Evolutionary conservation across 2,888 invertebrate genomes (phyloP), one percentile per base, ranked within the genome.

Genomic region (Caprella mutica): DNA sequence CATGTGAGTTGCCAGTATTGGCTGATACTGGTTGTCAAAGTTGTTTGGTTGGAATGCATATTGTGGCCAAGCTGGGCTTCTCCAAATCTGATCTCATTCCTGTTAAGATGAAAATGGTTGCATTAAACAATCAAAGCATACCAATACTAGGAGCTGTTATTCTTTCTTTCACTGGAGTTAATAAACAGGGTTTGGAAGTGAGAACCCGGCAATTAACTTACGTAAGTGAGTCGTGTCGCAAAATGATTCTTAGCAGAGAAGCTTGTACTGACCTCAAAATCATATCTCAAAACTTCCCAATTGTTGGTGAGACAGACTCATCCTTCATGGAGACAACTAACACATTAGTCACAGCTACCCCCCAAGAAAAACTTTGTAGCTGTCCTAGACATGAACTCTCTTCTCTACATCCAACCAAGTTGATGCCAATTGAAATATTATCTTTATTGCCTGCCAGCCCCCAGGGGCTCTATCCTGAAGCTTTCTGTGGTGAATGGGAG

Each of bases 191-290:
- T n/a, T 12, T n/a, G 8, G 19, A 27, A 14, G 6, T 46, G 12
- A 24, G 19, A 5, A 33, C 52, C 6, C 26, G 43, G 6, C 52
- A 56, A 29, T 5, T 56, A 19, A 43, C 27, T 14, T 52, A 57
- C 19, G 24, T 57, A 12, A 53, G 19, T 9, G 43, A 42, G 19
- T 53, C 52, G 23, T 35, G 29, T 2, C 39, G 43, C 57, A 57
- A 29, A 44, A 21, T 53, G 17, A 53, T 57, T 27, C 24, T 57
- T 33, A 26, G 29, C 38, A 52, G 39, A 44, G 29, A 57, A 38
- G 44, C 57, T 5, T 44, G 53, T 35, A 35, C 38, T 43, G 44
- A 50, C 5, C 52, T 57, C n/a, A 43, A 38, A 6, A 52, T 53
- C n/a, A 57, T 53, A 24, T 55, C 57, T 12, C n/a, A 24, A n/a